These are phyloP conservation scores for Tigriopus japonicus DNA, from an alignment of 1,140 invertebrate genomes.

Conservation along the genomic window DNA sequence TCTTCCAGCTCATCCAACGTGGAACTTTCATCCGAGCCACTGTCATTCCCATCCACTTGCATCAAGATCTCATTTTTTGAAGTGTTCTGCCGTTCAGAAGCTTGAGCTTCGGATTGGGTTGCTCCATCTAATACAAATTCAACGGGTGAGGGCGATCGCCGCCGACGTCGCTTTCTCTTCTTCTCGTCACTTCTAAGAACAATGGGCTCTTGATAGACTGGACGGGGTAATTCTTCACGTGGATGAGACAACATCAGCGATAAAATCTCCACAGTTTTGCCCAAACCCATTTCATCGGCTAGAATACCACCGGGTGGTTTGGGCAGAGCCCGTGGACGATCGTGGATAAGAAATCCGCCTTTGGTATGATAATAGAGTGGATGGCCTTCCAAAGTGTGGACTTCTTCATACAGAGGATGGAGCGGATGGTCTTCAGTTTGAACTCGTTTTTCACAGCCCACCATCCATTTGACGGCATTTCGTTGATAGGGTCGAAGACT, in stretches of 20 bases:
- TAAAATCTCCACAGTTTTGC: constrained; percentile 59
- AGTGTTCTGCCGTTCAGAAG: neutral
- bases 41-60: neutral
- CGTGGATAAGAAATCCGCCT: constrained; percentile 25
- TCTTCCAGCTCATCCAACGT: too few species aligned
- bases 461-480: constrained; percentile 47
- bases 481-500: constrained; percentile 43
- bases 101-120: neutral
- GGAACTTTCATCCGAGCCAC: neutral
- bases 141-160: constrained; percentile 5
- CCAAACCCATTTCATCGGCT: constrained; percentile 66
- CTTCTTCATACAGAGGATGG: constrained; percentile 24
- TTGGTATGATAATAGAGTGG: constrained; percentile 34
- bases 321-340: constrained; percentile 22
- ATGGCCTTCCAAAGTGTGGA: constrained; percentile 24
- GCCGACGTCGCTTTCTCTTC: constrained; percentile 14
- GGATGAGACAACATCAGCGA: constrained; percentile 42
- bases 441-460: constrained; percentile 31
- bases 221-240: constrained; percentile 21
- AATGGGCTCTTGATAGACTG: constrained; percentile 20
- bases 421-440: constrained; percentile 14
- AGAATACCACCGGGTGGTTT: constrained; percentile 47
- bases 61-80: neutral
- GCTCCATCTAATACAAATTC: constrained; percentile 3
- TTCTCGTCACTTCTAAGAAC: neutral